Percentiles rank a stretch among this genome's conserved stretches.
Conservation (phyloP, 2,113 vertebrate genomes). For the Misgurnus mizolepis region DNA sequence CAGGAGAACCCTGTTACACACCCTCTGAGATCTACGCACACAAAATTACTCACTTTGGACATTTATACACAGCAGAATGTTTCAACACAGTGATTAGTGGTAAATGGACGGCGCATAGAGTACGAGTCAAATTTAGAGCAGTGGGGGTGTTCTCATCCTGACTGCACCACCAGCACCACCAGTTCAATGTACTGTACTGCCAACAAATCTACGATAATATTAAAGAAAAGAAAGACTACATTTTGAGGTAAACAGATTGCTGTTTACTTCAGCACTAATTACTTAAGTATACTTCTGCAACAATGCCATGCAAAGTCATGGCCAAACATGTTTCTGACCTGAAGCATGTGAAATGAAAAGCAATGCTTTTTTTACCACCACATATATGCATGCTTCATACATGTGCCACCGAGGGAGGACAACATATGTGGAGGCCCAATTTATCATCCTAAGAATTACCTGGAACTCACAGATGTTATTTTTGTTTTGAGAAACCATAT, state of each 20-base stretch:
- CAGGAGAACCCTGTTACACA: background rate
- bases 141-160: background rate
- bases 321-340: background rate
- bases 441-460: conserved; percentile 15
- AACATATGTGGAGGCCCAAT: conserved; percentile 21
- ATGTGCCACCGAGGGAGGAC: background rate
- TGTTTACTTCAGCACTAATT: too few species aligned
- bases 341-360: conserved; percentile 1
- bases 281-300: background rate
- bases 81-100: conserved; percentile 32
- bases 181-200: background rate
- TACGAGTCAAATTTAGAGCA: conserved; percentile 27
- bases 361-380: conserved; percentile 8
- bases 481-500: conserved; percentile 17
- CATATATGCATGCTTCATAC: background rate
- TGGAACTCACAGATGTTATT: conserved; percentile 23
- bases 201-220: background rate
- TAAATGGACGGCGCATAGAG: conserved; percentile 33
- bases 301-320: background rate
- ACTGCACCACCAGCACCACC: conserved; percentile 17
- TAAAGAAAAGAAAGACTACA: background rate
- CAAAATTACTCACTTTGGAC: conserved; percentile 17
- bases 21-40: conserved; percentile 3
- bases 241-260: background rate
- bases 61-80: conserved; percentile 28